Evolutionary conservation across 1,140 invertebrate genomes (phyloP).

Genomic region (Ceratitis capitata): DNA sequence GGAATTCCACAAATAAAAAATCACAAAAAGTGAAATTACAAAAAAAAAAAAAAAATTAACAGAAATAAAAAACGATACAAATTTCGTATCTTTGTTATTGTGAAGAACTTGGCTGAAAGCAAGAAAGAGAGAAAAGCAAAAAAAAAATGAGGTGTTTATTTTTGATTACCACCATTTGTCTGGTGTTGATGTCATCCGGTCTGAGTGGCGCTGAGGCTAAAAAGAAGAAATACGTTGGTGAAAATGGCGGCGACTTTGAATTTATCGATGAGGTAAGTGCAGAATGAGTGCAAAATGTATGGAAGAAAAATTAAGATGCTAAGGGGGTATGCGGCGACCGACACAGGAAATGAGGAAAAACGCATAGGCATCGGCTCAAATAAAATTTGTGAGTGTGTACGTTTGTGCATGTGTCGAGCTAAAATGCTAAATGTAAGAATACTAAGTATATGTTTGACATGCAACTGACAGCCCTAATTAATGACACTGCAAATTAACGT

Average conservation of each 20-base stretch:
- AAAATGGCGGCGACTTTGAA: constrained; percentile 64
- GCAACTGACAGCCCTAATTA: constrained; percentile 11
- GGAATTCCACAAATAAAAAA: background rate
- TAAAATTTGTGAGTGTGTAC: background rate
- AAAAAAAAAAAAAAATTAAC: background rate
- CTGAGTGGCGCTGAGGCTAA: constrained; percentile 58
- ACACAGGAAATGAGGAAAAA: background rate
- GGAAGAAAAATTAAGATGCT: too few species aligned
- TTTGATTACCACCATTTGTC: constrained; percentile 59
- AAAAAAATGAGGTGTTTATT: constrained; percentile 56
- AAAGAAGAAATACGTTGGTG: constrained; percentile 63
- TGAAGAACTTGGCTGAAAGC: background rate
- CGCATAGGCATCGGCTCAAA: background rate
- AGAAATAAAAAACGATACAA: constrained; percentile 21
- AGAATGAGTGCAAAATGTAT: background rate
- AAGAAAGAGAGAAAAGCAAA: background rate
- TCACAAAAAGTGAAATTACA: background rate
- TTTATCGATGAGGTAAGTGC: constrained; percentile 65
- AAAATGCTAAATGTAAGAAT: background rate
- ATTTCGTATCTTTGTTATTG: background rate
- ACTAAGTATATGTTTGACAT: background rate
- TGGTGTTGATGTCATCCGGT: constrained; percentile 63
- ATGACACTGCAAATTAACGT: background rate
- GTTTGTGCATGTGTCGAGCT: background rate
- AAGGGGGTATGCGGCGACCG: too few species aligned